phyloP scores from a whole-genome alignment of 2,888 invertebrate species.

The Holacanthella duospinosa region DNA sequence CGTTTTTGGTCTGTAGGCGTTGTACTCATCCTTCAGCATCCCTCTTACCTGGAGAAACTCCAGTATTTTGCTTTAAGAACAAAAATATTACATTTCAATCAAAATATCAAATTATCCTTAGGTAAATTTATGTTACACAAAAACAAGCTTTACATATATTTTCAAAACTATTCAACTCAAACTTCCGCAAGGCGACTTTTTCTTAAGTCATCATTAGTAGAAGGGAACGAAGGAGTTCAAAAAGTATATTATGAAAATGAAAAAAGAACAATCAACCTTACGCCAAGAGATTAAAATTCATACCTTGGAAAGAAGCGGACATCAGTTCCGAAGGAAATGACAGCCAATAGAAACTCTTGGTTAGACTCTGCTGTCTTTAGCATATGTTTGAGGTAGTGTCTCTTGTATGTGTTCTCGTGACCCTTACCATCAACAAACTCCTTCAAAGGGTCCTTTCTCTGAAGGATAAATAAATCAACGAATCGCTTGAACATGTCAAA shows the following conservation, averaged over 20 bases:
- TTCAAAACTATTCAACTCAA: no score
- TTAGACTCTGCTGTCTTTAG: neutral
- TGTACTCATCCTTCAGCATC: neutral
- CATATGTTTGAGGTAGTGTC: neutral
- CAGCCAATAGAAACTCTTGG: constrained; percentile 2
- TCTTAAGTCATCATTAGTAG: no score
- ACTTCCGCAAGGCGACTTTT: no score
- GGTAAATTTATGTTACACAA: no score
- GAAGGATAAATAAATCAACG: neutral
- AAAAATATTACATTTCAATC: no score
- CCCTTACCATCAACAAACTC: neutral
- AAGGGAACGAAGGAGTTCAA: no score
- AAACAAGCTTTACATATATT: no score
- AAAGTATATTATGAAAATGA: no score
- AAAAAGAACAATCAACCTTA: no score
- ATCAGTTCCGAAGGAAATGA: neutral
- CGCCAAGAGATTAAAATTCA: no score
- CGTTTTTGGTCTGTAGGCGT: neutral
- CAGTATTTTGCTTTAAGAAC: neutral
- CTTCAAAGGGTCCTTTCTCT: neutral
- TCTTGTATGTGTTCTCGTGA: neutral
- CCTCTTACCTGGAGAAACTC: neutral
- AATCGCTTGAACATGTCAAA: neutral
- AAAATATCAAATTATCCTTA: no score
- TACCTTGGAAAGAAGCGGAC: neutral